Conservation (phyloP, 2,888 invertebrate genomes). For the Gnatocerus cornutus region DNA sequence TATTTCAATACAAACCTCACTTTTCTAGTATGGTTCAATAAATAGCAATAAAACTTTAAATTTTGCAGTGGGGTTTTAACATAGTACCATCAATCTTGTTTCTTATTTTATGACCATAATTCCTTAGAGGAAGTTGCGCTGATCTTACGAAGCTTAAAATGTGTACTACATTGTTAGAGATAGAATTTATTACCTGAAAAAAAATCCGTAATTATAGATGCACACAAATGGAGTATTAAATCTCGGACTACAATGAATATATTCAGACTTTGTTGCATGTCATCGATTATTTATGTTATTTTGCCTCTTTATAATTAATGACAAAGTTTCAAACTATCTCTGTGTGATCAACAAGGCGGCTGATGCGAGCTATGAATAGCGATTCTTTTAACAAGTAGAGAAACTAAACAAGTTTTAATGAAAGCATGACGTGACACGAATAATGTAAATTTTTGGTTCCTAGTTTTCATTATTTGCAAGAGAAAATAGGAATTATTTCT, state of each 20-base stretch:
- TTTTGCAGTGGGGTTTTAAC: background rate
- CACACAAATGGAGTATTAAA: too few relatives aligned
- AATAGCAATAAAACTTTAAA: background rate
- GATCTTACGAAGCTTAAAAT: too few relatives aligned
- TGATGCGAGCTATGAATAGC: conserved; percentile 22
- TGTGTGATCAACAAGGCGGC: conserved; percentile 20
- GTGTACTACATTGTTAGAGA: conserved; percentile 2
- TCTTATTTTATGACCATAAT: too few relatives aligned
- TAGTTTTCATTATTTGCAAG: too few relatives aligned
- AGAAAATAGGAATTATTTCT: too few relatives aligned
- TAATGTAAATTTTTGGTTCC: conserved; percentile 6
- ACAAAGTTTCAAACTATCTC: conserved; percentile 21
- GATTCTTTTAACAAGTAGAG: conserved; percentile 22
- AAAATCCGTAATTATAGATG: too few relatives aligned
- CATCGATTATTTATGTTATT: conserved; percentile 22
- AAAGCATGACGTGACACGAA: conserved; percentile 12
- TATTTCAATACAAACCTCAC: background rate
- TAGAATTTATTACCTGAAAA: too few relatives aligned
- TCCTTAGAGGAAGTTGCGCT: too few relatives aligned
- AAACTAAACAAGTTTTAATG: conserved; percentile 31
- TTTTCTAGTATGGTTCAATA: background rate
- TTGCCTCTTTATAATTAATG: conserved; percentile 21
- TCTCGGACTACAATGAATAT: too few relatives aligned
- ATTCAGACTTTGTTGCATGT: background rate
- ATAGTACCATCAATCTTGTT: too few relatives aligned